Base-by-base conservation (phyloP, 2,113 vertebrate genomes). In the Lampris megalopsis region DNA sequence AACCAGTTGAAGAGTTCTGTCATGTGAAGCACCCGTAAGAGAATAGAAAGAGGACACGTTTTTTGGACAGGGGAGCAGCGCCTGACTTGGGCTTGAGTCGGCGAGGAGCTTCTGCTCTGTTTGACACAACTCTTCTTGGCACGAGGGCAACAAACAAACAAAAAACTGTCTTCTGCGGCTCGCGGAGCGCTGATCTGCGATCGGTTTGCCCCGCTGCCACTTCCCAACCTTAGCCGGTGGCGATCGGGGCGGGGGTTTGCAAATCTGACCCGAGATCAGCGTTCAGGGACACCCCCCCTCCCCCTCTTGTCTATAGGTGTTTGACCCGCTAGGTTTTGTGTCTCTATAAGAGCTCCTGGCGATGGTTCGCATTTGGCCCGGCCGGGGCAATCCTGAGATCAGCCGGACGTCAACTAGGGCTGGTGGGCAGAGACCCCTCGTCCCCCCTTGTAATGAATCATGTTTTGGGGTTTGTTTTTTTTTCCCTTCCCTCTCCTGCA, bases 401-500 rank as follows among this genome's bases (percentile, higher is more conserved):
- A 82, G 74, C 67, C 77, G 83, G 91, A 84, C 85, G 90, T 83
- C 89, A 80, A 85, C 73, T 69, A 70, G 84, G 89, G 91, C 87
- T 91, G 90, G 90, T 91, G 90, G 92, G 89, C 92, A 93, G 85
- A 91, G 89, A 92, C 86, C 74, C 84, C 76, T 85, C 73, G 75
- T 70, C 67, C 63, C 79, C 72, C 82, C 80, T 82, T 73, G 74
- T 74, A 73, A 70, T 80, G 62, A 89, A 74, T 67, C 82, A 74
- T 60, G 66, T 48, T 40, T 4, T 4, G 43, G 43, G 43, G 43
- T 3, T 60, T 42, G 58, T 71, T 67, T 38, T 35, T 62, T 4
- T 75, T 41, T 74, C 79, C 10, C 57, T 85, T 66, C 82, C 83
- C 83, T 88, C 73, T 81, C 75, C 76, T 83, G 85, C 87, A 90